phyloP scores from a whole-genome alignment of 2,113 vertebrate genomes.

The Variabilichromis moorii region DNA sequence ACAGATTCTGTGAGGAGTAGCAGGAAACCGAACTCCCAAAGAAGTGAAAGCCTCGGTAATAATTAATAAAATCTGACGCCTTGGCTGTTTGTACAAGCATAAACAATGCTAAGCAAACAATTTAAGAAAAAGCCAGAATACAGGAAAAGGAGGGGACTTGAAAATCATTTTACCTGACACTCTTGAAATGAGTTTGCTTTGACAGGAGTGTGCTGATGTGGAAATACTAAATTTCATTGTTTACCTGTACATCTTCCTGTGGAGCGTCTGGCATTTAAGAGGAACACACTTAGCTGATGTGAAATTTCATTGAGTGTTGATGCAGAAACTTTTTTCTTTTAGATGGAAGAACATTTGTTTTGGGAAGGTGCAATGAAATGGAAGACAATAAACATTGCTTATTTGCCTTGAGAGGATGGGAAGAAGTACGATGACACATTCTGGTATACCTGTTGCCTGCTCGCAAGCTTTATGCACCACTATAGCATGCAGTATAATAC shows the following conservation, averaged over 20 bases:
- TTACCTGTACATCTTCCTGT: background rate
- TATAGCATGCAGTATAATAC: background rate
- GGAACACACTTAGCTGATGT: background rate
- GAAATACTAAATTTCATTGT: background rate
- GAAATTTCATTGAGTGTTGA: background rate
- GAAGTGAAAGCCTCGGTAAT: background rate
- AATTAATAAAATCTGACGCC: background rate
- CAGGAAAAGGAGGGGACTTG: background rate
- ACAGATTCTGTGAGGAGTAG: background rate
- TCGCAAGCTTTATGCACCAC: background rate
- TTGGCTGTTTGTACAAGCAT: background rate
- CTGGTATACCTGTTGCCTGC: background rate
- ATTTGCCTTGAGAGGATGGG: background rate
- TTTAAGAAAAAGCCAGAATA: background rate
- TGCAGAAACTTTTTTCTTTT: background rate
- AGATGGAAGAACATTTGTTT: background rate
- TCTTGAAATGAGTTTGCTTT: background rate
- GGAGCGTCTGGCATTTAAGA: background rate
- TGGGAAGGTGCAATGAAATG: background rate
- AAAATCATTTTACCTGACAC: background rate
- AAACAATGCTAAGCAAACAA: background rate
- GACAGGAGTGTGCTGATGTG: background rate
- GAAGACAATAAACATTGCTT: background rate
- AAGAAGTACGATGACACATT: background rate
- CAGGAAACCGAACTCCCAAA: conserved; percentile 3